Base-by-base conservation (phyloP, 2,888 invertebrate species). In the Mayetiola destructor region DNA sequence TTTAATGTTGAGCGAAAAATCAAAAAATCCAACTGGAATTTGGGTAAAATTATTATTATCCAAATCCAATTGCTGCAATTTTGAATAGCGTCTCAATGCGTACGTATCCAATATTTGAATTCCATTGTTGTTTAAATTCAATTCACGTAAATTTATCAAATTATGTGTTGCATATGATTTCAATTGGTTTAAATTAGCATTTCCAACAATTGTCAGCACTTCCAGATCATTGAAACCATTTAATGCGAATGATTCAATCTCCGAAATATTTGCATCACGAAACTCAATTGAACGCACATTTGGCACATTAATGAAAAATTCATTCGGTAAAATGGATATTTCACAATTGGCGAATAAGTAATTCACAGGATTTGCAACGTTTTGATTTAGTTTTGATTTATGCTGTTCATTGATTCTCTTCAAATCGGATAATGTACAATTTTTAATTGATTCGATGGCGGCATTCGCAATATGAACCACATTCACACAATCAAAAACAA, bases 21-120 rank as follows among this genome's bases (percentile, higher is more conserved):
- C 59, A 14, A 66, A 61, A 6, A 66, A 63, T 40, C 63, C 63
- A 1, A 65, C 66, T 16, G 58, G 55, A 12, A 72, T 63, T 37
- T 61, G 59, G 18, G 63, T 65, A 35, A 72, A 63, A 1, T 62
- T 61, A 62, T 72, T 72, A 2, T 65, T 65, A 2, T 66, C 64
- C 55, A 73, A 63, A 60, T 70, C 68, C 3, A 72, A 60, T 23
- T 64, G 64, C 30, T 68, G 68, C 23, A 72, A 62, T 58, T 70
- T 69, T 1, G 70, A 68, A 63, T 66, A 72, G 0, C 61, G 63
- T 1, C 55, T 56, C 20, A 72, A 69, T 9, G 65, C 64, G 1
- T 63, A 62, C 0, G 60, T 12, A 27, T 52, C 29, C 9, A 52
- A 29, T 5, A 27, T 6, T n/a, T 16, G 27, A 8, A 52, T 52